Conservation (phyloP, 2,888 invertebrate genomes). For the Volucella zonaria region DNA sequence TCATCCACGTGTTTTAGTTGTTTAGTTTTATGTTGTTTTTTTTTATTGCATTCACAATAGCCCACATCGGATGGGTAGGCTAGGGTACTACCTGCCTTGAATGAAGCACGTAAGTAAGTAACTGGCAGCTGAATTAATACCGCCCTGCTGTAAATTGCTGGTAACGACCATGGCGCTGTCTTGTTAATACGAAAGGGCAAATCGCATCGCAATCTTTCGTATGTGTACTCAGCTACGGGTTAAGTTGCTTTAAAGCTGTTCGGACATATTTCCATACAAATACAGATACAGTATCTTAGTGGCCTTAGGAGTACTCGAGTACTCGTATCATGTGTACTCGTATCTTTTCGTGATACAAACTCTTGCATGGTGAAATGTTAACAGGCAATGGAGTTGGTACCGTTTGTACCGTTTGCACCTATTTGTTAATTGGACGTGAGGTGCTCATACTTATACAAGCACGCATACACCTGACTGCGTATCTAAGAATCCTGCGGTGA, state of each 20-base stretch:
- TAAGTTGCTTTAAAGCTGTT: conserved; percentile 44
- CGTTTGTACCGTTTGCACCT: conserved; percentile 74
- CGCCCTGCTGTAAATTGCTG: conserved; percentile 24
- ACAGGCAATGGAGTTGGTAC: conserved; percentile 45
- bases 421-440: conserved; percentile 74
- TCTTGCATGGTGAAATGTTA: conserved; percentile 49
- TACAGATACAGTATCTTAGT: conserved; percentile 34
- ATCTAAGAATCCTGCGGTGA: conserved; percentile 38
- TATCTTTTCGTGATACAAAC: background rate
- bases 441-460: conserved; percentile 1
- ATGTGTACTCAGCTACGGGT: conserved; percentile 1
- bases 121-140: conserved; percentile 43
- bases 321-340: background rate
- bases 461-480: background rate
- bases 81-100: conserved; percentile 10
- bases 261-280: conserved; percentile 14
- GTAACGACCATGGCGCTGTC: conserved; percentile 12
- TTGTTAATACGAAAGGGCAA: conserved; percentile 33
- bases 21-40: background rate
- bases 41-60: conserved; percentile 15
- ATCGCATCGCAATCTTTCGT: conserved; percentile 39
- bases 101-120: conserved; percentile 7
- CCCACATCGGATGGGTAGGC: conserved; percentile 9
- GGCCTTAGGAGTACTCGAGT: background rate
- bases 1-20: conserved; percentile 40